Conservation (phyloP, 1,140 invertebrate species). For the Diprion similis region DNA sequence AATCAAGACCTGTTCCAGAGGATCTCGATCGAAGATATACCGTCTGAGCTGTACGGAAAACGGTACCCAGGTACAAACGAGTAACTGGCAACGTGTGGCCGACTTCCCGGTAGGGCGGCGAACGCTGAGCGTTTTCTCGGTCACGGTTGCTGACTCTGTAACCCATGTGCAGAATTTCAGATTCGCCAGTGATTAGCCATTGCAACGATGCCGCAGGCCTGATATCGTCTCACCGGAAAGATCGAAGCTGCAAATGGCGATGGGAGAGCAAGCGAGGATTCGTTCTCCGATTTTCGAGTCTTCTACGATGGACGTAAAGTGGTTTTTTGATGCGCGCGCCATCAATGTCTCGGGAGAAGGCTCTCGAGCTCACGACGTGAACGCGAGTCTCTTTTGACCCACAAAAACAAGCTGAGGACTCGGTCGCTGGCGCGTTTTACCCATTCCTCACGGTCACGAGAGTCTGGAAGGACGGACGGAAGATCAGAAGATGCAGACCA, state of each 20-base stretch:
- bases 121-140: not conserved
- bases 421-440: not conserved
- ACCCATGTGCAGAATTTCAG: not conserved
- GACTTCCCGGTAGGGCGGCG: not conserved
- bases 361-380: not conserved
- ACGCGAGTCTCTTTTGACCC: conserved; percentile 6
- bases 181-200: too few species aligned
- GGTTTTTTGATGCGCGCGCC: not conserved
- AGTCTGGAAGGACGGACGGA: not conserved
- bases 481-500: not conserved
- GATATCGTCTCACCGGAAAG: not conserved
- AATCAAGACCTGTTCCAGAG: too few species aligned
- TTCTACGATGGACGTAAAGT: too few species aligned
- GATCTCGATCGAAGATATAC: too few species aligned
- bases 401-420: conserved; percentile 1
- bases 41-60: not conserved
- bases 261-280: not conserved
- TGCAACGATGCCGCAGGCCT: not conserved
- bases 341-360: not conserved
- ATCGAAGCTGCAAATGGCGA: not conserved
- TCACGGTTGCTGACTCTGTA: not conserved
- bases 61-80: not conserved
- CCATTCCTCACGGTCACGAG: conserved; percentile 7
- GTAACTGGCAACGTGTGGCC: not conserved
- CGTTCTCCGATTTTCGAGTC: not conserved